Percentiles rank a stretch among this genome's conserved stretches.
Evolutionary conservation across 2,797 vertebrate genomes (phyloP).

Genomic region (Chromobotia macracanthus): DNA sequence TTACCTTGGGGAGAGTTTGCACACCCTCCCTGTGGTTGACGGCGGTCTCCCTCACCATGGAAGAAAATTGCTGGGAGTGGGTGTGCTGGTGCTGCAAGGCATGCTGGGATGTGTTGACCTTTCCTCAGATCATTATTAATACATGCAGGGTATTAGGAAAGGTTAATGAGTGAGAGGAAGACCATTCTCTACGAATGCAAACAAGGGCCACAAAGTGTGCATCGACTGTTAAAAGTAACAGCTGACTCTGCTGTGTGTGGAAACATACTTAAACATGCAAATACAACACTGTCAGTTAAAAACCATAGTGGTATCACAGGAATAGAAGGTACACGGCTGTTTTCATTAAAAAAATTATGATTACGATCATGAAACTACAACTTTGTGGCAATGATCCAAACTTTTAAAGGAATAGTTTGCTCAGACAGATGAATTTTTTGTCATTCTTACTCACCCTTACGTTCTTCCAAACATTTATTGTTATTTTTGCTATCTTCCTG

Average conservation of each 20-base stretch:
- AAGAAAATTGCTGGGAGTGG: conserved; percentile 40
- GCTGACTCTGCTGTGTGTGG: conserved; percentile 19
- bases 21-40: neutral
- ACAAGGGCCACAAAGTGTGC: conserved; percentile 67
- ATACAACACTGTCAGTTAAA: neutral
- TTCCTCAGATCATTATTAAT: conserved; percentile 77
- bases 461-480: too few species aligned
- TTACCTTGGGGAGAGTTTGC: neutral
- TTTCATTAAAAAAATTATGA: neutral
- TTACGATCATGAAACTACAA: conserved; percentile 28
- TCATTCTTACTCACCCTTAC: too few species aligned
- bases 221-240: neutral
- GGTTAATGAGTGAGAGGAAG: conserved; percentile 77
- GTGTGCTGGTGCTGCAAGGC: conserved; percentile 35
- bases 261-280: neutral
- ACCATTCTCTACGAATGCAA: conserved; percentile 67
- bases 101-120: conserved; percentile 71
- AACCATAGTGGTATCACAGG: neutral
- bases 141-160: conserved; percentile 78
- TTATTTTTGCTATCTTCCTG: neutral
- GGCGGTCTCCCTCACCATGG: neutral
- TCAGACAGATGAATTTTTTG: too few species aligned
- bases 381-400: conserved; percentile 8
- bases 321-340: too few species aligned
- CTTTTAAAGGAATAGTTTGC: neutral